Conservation (phyloP, 2,888 invertebrate species). For the Agonum fuliginosum region DNA sequence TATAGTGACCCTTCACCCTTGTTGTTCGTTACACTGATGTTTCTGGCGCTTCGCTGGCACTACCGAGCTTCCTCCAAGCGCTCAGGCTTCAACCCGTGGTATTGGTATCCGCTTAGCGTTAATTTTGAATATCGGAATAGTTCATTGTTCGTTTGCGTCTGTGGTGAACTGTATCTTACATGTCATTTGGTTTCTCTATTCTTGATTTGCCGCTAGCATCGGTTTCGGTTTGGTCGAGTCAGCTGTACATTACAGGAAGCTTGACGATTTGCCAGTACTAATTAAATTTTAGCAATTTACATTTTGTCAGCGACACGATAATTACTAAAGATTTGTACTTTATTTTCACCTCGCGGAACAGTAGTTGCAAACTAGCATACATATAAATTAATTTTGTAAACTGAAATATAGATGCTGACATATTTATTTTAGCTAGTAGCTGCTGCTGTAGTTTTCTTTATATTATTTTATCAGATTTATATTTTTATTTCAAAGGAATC, state of each 20-base stretch:
- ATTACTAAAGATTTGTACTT: slow-evolving; percentile 27
- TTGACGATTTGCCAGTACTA: slow-evolving; percentile 5
- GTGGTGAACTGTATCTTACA: slow-evolving; percentile 17
- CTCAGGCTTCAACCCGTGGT: not conserved
- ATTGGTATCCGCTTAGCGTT: slow-evolving; percentile 36
- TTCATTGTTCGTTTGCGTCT: not conserved
- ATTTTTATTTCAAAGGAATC: too few relatives aligned
- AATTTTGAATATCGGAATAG: not conserved
- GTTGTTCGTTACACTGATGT: not conserved
- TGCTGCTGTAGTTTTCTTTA: too few relatives aligned
- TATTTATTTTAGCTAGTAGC: too few relatives aligned
- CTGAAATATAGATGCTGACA: too few relatives aligned
- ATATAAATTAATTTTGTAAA: not conserved
- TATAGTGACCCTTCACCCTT: not conserved
- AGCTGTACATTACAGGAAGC: slow-evolving; percentile 18
- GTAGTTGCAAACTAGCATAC: not conserved
- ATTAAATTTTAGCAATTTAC: slow-evolving; percentile 36
- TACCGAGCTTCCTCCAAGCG: not conserved
- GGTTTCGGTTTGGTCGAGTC: slow-evolving; percentile 17
- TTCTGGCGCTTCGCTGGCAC: not conserved
- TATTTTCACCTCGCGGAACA: not conserved
- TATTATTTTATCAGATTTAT: too few relatives aligned
- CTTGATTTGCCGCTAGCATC: too few relatives aligned
- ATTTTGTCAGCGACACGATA: slow-evolving; percentile 24
- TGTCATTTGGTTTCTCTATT: slow-evolving; percentile 31